Percentiles rank a stretch among this genome's conserved stretches.
Conservation (phyloP, 1,140 invertebrate species). For the Drosophila albomicans region DNA sequence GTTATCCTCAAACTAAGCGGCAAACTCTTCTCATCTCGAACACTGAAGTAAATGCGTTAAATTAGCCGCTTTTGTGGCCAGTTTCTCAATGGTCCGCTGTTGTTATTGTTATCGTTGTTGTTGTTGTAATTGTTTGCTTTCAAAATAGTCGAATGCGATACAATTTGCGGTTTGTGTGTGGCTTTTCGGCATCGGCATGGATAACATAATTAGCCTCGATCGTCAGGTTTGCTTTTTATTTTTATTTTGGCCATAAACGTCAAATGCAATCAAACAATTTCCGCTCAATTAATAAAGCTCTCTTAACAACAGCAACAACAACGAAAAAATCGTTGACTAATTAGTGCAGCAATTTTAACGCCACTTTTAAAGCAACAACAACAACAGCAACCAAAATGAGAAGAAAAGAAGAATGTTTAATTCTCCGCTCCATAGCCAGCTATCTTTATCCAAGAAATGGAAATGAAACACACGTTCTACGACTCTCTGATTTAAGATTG, state of each 20-base stretch:
- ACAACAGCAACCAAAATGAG: too few relatives aligned
- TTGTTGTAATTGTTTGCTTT: slow-evolving; percentile 39
- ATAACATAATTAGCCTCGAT: slow-evolving; percentile 45
- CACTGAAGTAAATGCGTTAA: slow-evolving; percentile 74
- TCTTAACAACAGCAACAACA: background rate
- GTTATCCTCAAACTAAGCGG: slow-evolving; percentile 8
- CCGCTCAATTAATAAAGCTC: slow-evolving; percentile 73
- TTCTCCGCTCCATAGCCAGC: background rate
- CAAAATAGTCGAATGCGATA: slow-evolving; percentile 8
- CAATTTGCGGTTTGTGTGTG: slow-evolving; percentile 9
- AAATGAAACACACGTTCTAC: slow-evolving; percentile 48
- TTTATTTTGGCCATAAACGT: slow-evolving; percentile 41
- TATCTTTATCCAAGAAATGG: slow-evolving; percentile 27
- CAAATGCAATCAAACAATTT: slow-evolving; percentile 66
- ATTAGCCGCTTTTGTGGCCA: slow-evolving; percentile 71
- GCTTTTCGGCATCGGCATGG: slow-evolving; percentile 2
- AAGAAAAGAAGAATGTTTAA: background rate
- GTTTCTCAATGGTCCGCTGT: slow-evolving; percentile 45
- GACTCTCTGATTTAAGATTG: slow-evolving; percentile 30
- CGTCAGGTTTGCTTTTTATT: slow-evolving; percentile 5
- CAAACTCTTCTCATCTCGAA: slow-evolving; percentile 50
- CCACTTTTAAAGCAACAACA: slow-evolving; percentile 22
- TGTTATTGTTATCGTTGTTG: slow-evolving; percentile 3
- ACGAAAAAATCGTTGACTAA: slow-evolving; percentile 55
- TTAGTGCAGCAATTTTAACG: slow-evolving; percentile 62